These are phyloP conservation scores for Danaus melanippus DNA, from an alignment of 1,140 invertebrate species.

Conservation along the genomic window DNA sequence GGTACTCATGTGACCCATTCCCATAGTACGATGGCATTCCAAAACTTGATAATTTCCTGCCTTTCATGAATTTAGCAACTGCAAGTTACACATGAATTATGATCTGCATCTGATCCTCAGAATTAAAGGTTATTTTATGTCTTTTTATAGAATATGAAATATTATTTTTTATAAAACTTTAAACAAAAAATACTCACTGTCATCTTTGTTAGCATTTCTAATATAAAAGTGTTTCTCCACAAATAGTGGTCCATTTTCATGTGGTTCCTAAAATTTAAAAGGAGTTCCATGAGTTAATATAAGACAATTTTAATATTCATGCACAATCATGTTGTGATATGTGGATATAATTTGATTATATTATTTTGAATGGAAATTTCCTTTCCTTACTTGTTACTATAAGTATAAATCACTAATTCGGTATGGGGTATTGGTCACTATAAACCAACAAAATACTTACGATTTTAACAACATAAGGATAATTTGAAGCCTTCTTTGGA, in stretches of 20 bases:
- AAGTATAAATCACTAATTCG: no score
- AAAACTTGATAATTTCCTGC: slow-evolving; percentile 80
- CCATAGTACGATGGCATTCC: slow-evolving; percentile 91
- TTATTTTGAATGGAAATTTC: no score
- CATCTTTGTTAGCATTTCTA: slow-evolving; percentile 84
- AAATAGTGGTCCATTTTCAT: slow-evolving; percentile 94
- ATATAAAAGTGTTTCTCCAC: slow-evolving; percentile 97
- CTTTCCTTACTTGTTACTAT: no score
- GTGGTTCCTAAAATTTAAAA: slow-evolving; percentile 82
- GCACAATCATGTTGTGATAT: no score
- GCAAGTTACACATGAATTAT: slow-evolving; percentile 34
- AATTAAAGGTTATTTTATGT: no score
- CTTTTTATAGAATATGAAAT: background rate
- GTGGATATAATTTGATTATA: no score
- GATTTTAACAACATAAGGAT: slow-evolving; percentile 85
- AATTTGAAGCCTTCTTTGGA: slow-evolving; percentile 68
- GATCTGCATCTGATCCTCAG: background rate
- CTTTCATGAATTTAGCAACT: slow-evolving; percentile 85
- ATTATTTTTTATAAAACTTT: background rate
- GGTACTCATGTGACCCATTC: slow-evolving; percentile 85
- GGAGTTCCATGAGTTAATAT: background rate
- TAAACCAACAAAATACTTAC: slow-evolving; percentile 71
- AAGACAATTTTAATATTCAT: no score
- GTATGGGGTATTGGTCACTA: slow-evolving; percentile 79
- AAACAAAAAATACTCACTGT: slow-evolving; percentile 74